Percentiles rank a stretch among this genome's conserved stretches.
phyloP scores from a whole-genome alignment of 1,140 invertebrate species.

The Condylostylus longicornis region DNA sequence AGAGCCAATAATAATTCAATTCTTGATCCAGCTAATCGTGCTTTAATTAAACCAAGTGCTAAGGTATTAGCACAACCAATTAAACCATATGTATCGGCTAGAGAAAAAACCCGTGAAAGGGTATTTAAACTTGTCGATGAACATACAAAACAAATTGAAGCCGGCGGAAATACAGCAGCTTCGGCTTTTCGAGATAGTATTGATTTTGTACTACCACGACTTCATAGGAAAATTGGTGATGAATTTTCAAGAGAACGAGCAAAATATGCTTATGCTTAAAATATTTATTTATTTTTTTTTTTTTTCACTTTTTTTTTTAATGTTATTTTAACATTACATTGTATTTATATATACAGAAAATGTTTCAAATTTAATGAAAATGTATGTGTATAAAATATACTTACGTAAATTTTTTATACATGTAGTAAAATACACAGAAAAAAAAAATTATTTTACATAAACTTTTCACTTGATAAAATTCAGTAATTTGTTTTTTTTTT shows the following conservation, averaged over 20 bases:
- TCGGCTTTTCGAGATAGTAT: slow-evolving; percentile 42
- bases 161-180: slow-evolving; percentile 34
- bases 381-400: no score
- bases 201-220: slow-evolving; percentile 41
- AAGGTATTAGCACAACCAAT: slow-evolving; percentile 39
- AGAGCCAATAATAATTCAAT: slow-evolving; percentile 24
- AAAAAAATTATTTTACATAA: no score
- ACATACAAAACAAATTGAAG: slow-evolving; percentile 38
- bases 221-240: slow-evolving; percentile 37
- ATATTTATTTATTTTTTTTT: slow-evolving; percentile 35
- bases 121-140: slow-evolving; percentile 38
- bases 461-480: no score
- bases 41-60: slow-evolving; percentile 38
- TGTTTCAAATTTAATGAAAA: no score
- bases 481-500: no score
- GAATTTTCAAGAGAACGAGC: slow-evolving; percentile 33
- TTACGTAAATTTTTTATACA: no score
- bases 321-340: no score
- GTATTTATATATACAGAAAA: no score
- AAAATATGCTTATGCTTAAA: slow-evolving; percentile 25
- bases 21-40: slow-evolving; percentile 26
- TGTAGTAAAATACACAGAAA: no score
- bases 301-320: no score
- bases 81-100: slow-evolving; percentile 44
- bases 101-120: slow-evolving; percentile 42